Conservation (phyloP, 2,797 vertebrate species). For the Muscicapa comitata region DNA sequence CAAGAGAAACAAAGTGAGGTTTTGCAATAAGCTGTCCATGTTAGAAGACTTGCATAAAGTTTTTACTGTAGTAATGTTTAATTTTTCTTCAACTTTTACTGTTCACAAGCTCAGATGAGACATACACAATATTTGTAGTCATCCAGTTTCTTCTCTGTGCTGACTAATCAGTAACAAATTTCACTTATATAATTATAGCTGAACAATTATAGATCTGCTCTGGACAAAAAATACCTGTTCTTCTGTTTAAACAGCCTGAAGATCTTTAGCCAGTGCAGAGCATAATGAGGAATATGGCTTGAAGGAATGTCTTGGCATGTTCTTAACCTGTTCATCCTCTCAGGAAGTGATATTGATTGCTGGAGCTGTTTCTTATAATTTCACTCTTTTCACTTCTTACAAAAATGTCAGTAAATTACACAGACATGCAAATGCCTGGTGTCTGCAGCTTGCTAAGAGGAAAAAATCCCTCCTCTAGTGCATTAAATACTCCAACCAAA, state of each 20-base stretch:
- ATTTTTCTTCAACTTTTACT: not conserved
- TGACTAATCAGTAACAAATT: not conserved
- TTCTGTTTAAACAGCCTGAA: not conserved
- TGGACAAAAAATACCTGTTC: not conserved
- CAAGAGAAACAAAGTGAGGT: not conserved
- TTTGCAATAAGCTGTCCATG: not conserved
- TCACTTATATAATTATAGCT: not conserved
- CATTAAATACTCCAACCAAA: not conserved
- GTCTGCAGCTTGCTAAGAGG: not conserved
- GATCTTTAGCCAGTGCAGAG: not conserved
- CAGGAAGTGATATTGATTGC: not conserved
- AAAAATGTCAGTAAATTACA: not conserved
- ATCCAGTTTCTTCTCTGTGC: not conserved
- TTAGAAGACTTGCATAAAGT: not conserved
- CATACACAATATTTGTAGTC: not conserved
- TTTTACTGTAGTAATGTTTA: not conserved
- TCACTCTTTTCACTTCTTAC: not conserved
- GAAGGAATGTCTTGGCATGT: not conserved
- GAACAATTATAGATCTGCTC: not conserved
- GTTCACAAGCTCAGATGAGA: not conserved
- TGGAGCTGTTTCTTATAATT: not conserved
- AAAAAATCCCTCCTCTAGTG: not conserved
- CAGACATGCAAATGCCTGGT: not conserved
- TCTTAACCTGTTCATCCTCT: not conserved
- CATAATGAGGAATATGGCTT: not conserved